phyloP scores from a whole-genome alignment of 2,888 invertebrate genomes.

The Baccha elongata region DNA sequence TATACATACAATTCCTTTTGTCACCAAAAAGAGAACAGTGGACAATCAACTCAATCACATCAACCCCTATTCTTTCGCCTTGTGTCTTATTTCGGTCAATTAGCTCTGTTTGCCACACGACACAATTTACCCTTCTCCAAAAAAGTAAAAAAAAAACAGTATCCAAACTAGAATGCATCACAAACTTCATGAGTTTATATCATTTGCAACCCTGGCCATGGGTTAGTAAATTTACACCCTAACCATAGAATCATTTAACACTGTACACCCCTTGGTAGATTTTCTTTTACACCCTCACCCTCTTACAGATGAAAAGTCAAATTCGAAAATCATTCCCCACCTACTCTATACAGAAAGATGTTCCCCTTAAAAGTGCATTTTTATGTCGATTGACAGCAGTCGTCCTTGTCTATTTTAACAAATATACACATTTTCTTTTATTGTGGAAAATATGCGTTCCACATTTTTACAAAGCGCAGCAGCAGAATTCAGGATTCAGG shows the following conservation, averaged over 20 bases:
- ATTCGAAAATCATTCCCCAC: constrained; percentile 54
- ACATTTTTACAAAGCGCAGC: constrained; percentile 70
- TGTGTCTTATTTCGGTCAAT: constrained; percentile 50
- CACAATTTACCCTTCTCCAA: constrained; percentile 17
- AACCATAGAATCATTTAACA: constrained; percentile 43
- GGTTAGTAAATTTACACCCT: constrained; percentile 66
- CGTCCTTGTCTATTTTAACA: constrained; percentile 56
- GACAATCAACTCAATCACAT: constrained; percentile 33
- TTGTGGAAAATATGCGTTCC: constrained; percentile 48
- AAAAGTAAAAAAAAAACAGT: no score
- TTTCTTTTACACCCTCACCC: background rate
- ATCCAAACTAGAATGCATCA: constrained; percentile 30
- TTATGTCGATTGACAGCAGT: constrained; percentile 47
- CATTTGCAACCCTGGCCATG: constrained; percentile 70
- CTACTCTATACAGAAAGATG: constrained; percentile 1
- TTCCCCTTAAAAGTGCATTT: constrained; percentile 68
- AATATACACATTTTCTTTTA: constrained; percentile 39
- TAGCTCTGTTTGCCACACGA: constrained; percentile 48
- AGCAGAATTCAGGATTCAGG: constrained; percentile 70
- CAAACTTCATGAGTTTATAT: constrained; percentile 43
- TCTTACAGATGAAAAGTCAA: constrained; percentile 44
- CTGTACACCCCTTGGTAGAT: background rate
- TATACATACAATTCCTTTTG: constrained; percentile 30
- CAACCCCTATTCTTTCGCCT: background rate
- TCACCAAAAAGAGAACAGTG: constrained; percentile 40